These are phyloP conservation scores for Prietella phreatophila DNA, from an alignment of 2,113 vertebrate genomes.

Conservation along the genomic window DNA sequence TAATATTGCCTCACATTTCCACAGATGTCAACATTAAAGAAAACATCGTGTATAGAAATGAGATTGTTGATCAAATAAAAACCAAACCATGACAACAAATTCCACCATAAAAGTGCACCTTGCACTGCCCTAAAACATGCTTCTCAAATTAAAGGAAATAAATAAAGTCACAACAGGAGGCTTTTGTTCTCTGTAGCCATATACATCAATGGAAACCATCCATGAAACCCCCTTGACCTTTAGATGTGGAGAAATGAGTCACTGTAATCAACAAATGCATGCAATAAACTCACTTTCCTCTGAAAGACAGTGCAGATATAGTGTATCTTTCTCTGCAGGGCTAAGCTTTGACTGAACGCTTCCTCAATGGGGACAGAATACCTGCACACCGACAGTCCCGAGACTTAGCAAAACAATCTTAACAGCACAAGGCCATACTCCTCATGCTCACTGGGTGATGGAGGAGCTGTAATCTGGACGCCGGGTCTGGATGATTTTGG, in stretches of 20 bases:
- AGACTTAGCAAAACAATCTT: constrained; percentile 40
- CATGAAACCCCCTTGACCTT: constrained; percentile 34
- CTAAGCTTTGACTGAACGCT: constrained; percentile 30
- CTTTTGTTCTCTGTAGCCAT: constrained; percentile 38
- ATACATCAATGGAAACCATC: constrained; percentile 40
- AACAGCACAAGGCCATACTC: constrained; percentile 24
- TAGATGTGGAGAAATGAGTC: constrained; percentile 38
- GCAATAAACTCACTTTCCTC: constrained; percentile 42
- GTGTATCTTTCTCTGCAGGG: constrained; percentile 16
- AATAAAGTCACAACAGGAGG: constrained; percentile 41
- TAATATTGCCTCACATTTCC: constrained; percentile 7
- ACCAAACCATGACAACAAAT: constrained; percentile 14
- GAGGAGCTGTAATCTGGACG: constrained; percentile 81
- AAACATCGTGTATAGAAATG: not conserved
- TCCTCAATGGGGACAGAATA: constrained; percentile 39
- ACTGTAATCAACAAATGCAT: constrained; percentile 49
- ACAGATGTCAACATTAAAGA: constrained; percentile 16
- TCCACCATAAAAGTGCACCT: constrained; percentile 29
- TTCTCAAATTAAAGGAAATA: constrained; percentile 46
- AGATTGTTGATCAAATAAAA: constrained; percentile 18
- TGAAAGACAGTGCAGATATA: constrained; percentile 45
- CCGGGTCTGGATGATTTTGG: constrained; percentile 90
- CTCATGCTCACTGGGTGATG: constrained; percentile 75
- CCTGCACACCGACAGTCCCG: constrained; percentile 34
- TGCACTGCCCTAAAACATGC: constrained; percentile 48